A percentile compares a stretch with the other conserved stretches of the same genome.
These are phyloP conservation scores for Carcina quercana DNA, from an alignment of 2,888 invertebrate species.

Conservation along the genomic window DNA sequence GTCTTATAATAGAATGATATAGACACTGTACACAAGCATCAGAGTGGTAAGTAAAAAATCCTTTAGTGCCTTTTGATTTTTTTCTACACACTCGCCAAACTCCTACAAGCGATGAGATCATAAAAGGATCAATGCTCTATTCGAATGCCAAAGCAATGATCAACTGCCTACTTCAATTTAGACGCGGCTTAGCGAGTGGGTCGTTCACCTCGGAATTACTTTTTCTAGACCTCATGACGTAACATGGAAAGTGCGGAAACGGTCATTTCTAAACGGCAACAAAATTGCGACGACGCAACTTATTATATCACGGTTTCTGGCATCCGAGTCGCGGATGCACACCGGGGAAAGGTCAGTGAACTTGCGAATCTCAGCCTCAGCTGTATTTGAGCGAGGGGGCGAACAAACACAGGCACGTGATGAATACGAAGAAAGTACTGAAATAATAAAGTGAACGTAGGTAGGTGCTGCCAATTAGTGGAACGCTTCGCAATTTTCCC, in stretches of 20 bases:
- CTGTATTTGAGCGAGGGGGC: slow-evolving; percentile 52
- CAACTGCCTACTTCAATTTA: slow-evolving; percentile 38
- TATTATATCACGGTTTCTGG: slow-evolving; percentile 59
- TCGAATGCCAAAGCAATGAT: slow-evolving; percentile 57
- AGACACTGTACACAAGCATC: not conserved
- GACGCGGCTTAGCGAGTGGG: slow-evolving; percentile 41
- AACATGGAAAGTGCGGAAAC: slow-evolving; percentile 71
- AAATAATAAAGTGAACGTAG: slow-evolving; percentile 30
- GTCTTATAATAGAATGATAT: not conserved
- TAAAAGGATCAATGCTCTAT: slow-evolving; percentile 64
- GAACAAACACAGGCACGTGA: slow-evolving; percentile 42
- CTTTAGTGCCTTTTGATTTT: slow-evolving; percentile 19
- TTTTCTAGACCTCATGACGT: slow-evolving; percentile 54
- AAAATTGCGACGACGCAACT: slow-evolving; percentile 40
- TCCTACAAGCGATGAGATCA: slow-evolving; percentile 60
- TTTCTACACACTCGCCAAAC: slow-evolving; percentile 23
- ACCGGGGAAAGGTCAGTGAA: slow-evolving; percentile 57
- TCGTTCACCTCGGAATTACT: slow-evolving; percentile 52
- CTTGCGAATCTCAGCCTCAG: slow-evolving; percentile 69
- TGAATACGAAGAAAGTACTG: slow-evolving; percentile 55
- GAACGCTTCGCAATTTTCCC: slow-evolving; percentile 24
- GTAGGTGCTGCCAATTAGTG: slow-evolving; percentile 25
- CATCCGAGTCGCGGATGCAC: slow-evolving; percentile 47
- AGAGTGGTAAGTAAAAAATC: not conserved
- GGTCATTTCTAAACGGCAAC: slow-evolving; percentile 50